These are phyloP conservation scores for Pristis pectinata DNA, from an alignment of 2,797 vertebrate genomes.

Conservation along the genomic window DNA sequence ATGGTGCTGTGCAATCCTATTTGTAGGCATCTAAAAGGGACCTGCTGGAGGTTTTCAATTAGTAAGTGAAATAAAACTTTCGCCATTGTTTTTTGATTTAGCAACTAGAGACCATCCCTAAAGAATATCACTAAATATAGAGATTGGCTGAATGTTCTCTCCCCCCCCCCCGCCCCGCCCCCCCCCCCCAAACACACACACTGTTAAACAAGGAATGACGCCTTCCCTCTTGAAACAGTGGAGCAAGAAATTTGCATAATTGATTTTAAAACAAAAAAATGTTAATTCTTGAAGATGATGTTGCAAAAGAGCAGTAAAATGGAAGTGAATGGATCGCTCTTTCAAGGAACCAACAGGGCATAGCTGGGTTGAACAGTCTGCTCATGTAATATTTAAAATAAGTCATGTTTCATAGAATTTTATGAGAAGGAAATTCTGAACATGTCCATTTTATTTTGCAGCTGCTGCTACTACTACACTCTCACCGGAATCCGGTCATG, in stretches of 20 bases:
- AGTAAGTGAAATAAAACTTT: neutral
- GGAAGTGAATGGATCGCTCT: neutral
- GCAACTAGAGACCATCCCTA: neutral
- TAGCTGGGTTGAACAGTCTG: neutral
- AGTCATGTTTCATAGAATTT: too few species aligned
- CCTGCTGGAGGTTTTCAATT: neutral
- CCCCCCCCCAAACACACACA: too few species aligned
- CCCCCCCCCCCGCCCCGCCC: too few species aligned
- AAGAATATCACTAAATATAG: too few species aligned
- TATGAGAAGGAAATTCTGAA: neutral
- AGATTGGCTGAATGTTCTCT: neutral
- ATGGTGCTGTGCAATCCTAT: too few species aligned
- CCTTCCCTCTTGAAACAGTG: neutral
- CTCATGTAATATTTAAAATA: neutral
- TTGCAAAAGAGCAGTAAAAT: neutral
- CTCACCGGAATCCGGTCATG: constrained; percentile 84
- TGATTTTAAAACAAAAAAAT: neutral
- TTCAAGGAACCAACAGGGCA: neutral
- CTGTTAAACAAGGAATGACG: too few species aligned
- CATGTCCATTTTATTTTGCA: constrained; percentile 7
- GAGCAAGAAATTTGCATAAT: neutral
- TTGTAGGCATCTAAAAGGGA: neutral
- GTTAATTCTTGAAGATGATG: neutral
- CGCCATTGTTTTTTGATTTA: neutral
- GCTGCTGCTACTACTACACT: constrained; percentile 70